Base-by-base conservation (phyloP, 2,888 invertebrate species). In the Tetanocera ferruginea region DNA sequence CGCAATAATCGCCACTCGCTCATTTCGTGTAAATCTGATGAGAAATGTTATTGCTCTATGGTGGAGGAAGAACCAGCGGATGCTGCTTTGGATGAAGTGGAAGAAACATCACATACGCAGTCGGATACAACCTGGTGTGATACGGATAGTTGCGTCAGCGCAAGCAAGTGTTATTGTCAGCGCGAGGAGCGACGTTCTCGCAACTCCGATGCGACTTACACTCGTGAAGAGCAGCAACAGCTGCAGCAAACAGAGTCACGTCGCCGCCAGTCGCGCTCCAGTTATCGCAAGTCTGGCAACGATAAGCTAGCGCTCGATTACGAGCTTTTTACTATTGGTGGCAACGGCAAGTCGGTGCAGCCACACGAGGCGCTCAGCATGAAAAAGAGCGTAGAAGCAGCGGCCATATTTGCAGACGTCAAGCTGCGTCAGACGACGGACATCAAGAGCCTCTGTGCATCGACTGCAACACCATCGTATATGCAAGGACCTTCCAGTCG, bases 301-400 rank as follows among this genome's bases (percentile, higher is more conserved):
- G 94, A 94, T 86, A 94, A 94, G 87, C 90, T 94, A n/a, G 94
- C 93, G 3, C 90, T 95, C 49, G 95, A 95, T 90, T 95, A 95
- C 87, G 95, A 95, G 85, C 90, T 95, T 78, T 93, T 95, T 85
- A 92, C 91, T 25, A 87, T 91, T 23, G 86, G 88, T 19, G 90
- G 90, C 88, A 90, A 91, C 88, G 91, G 92, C 87, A 88, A 92
- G 90, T 85, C 91, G 85, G 91, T 92, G 87, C 87, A 90, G 55
- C 91, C 92, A 0, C 91, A 92, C 72, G 95, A 95, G 84, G 95
- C 95, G 0, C 90, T 96, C 0, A 95, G 95, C 75, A 95, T 96
- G 37, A 96, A 96, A 89, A 96, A 96, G 87, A 95, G 95, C 3
- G 96, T 96, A 0, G 96, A 96, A 88, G 96, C 96, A 84, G 96